phyloP scores from a whole-genome alignment of 2,888 invertebrate genomes.

The Amblyteles armatorius region DNA sequence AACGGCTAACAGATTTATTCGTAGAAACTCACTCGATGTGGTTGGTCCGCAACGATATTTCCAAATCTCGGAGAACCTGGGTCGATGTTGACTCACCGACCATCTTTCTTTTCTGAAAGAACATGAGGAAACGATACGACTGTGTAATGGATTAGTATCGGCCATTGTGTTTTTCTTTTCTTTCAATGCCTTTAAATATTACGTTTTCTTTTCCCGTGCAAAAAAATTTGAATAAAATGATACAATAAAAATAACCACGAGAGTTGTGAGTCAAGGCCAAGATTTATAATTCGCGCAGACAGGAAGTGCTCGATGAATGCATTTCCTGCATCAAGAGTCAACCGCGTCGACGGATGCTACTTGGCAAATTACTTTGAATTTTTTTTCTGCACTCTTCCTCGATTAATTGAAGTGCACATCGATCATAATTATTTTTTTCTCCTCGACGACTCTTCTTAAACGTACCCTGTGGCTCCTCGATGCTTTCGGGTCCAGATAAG shows the following conservation, averaged over 20 bases:
- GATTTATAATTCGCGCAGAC: conserved; percentile 57
- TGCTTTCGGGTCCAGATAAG: conserved; percentile 98
- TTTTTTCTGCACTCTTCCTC: background rate
- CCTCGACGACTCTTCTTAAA: conserved; percentile 71
- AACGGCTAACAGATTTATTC: conserved; percentile 26
- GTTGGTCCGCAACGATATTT: conserved; percentile 99
- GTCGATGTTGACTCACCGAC: conserved; percentile 99
- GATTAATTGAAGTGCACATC: conserved; percentile 28
- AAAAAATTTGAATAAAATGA: conserved; percentile 43
- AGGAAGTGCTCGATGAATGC: conserved; percentile 65
- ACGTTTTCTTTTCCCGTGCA: conserved; percentile 20
- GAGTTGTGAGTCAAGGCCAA: conserved; percentile 46
- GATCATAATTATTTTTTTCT: conserved; percentile 20
- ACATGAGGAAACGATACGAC: conserved; percentile 85
- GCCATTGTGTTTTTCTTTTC: conserved; percentile 69
- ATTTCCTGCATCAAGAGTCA: conserved; percentile 63
- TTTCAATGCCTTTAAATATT: conserved; percentile 51
- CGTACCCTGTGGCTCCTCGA: conserved; percentile 97
- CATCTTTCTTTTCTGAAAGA: conserved; percentile 97
- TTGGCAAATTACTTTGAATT: conserved; percentile 10
- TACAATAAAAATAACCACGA: conserved; percentile 49
- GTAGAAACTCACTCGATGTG: conserved; percentile 95
- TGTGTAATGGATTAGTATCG: conserved; percentile 81
- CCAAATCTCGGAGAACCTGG: conserved; percentile 98
- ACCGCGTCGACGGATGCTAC: conserved; percentile 28